Conservation (phyloP, 2,113 vertebrate genomes). For the Sus scrofa region DNA sequence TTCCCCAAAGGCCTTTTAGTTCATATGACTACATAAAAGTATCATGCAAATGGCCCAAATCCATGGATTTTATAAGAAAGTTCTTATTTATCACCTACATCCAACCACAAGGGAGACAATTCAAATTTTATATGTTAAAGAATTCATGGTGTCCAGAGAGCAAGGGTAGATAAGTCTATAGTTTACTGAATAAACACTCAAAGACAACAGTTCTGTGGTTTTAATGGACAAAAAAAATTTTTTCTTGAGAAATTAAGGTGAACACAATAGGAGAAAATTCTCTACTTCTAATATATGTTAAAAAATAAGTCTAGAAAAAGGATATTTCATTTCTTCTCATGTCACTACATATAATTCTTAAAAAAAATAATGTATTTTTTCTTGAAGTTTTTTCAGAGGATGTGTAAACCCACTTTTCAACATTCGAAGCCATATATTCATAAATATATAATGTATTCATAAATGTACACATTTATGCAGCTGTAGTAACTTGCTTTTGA, state of each 20-base stretch:
- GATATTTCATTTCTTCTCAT: not conserved
- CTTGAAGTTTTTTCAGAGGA: not conserved
- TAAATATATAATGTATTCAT: not conserved
- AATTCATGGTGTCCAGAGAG: not conserved
- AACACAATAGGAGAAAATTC: not conserved
- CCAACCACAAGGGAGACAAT: not conserved
- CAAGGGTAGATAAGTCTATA: not conserved
- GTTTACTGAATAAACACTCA: not conserved
- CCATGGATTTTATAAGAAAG: not conserved
- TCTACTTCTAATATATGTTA: not conserved
- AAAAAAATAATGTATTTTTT: not conserved
- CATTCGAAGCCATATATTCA: not conserved
- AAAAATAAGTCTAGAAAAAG: slow-evolving; percentile 9
- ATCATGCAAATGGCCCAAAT: not conserved
- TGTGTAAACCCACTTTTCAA: not conserved
- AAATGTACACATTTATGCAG: not conserved
- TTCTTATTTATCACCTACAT: not conserved
- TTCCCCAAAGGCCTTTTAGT: not conserved
- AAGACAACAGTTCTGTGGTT: not conserved
- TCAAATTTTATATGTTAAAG: not conserved
- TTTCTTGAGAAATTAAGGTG: not conserved
- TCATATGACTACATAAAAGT: not conserved
- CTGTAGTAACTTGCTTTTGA: not conserved
- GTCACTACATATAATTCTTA: not conserved
- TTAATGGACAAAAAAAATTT: not conserved